Base-by-base conservation (phyloP, 1,140 invertebrate species). In the Trichonephila clavata region DNA sequence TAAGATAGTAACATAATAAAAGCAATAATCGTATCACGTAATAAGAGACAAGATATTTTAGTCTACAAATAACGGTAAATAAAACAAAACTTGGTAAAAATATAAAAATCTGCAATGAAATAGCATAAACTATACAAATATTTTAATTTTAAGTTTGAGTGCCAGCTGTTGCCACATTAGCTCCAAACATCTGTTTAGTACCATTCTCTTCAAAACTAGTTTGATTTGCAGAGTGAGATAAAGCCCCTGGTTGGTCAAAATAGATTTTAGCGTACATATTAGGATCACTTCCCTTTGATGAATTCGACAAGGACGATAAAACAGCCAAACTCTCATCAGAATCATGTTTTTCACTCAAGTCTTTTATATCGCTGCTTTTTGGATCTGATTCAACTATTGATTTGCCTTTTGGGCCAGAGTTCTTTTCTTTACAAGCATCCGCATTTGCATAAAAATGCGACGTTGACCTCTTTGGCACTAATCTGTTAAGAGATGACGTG, bases 181-280 rank as follows among this genome's bases (percentile, higher is more conserved):
- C 20, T 16, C 59, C 59, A 32, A 18, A 13, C 59, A 24, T 21
- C 16, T 32, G 43, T 60, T 43, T 71, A 14, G 24, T 80, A 18
- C 18, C 13, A 6, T 18, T 60, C 13, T 92, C 90, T 24, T 68
- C 91, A 71, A 24, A 57, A 57, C 18, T 91, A 10, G 77, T 86
- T 60, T 92, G 81, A 16, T 71, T 86, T 14, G 95, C 94, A 20
- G 96, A 95, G 91, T 95, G 95, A 1, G 95, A 95, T 24, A 99
- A 96, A n/a, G 98, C 98, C 59, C 97, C 97, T 1, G 98, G 99
- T 95, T 98, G 98, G 95, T 98, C 97, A 95, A 99, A 99, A 96
- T 99, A 98, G 92, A 99, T 99, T 0, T 97, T 98, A 13, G 98
- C 98, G 95, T 99, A 99, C 68, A 89, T 84, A 8, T 93, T 86